Evolutionary conservation across 2,113 vertebrate species (phyloP).

Genomic region (Typhlomys cinereus): DNA sequence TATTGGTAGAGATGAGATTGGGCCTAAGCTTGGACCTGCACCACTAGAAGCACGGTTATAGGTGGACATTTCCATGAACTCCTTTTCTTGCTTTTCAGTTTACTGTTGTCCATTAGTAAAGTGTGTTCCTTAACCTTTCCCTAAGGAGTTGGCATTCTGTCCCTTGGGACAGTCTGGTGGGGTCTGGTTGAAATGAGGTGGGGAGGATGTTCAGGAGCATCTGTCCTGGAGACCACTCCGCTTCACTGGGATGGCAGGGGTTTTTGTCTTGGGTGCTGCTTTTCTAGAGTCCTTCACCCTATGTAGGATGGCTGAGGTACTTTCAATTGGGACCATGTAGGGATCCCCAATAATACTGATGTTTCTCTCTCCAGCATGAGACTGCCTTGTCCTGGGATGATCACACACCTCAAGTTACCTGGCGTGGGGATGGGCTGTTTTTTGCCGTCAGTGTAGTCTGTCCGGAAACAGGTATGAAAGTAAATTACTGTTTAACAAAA

Average conservation of each 20-base stretch:
- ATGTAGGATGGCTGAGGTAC: neutral
- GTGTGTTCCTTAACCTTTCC: neutral
- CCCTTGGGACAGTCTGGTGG: too few species aligned
- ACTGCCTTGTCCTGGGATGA: constrained; percentile 92
- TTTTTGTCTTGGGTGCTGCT: neutral
- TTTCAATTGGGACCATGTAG: neutral
- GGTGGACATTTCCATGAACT: neutral
- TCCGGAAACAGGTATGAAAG: constrained; percentile 88
- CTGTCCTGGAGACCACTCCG: too few species aligned
- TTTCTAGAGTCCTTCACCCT: neutral
- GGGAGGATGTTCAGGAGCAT: too few species aligned
- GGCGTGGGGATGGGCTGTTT: constrained; percentile 97
- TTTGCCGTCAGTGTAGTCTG: constrained; percentile 95
- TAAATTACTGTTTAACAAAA: neutral
- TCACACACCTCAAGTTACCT: constrained; percentile 88
- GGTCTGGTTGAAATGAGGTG: constrained; percentile 16
- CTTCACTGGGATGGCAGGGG: too few species aligned
- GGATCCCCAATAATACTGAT: neutral
- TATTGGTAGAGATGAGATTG: neutral
- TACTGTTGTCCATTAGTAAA: too few species aligned
- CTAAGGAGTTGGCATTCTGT: too few species aligned
- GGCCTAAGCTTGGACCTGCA: neutral
- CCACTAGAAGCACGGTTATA: neutral
- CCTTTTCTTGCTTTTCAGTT: too few species aligned
- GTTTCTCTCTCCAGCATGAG: constrained; percentile 84